Base-by-base conservation (phyloP, 2,888 invertebrate genomes). In the Cacoxenus indagator region DNA sequence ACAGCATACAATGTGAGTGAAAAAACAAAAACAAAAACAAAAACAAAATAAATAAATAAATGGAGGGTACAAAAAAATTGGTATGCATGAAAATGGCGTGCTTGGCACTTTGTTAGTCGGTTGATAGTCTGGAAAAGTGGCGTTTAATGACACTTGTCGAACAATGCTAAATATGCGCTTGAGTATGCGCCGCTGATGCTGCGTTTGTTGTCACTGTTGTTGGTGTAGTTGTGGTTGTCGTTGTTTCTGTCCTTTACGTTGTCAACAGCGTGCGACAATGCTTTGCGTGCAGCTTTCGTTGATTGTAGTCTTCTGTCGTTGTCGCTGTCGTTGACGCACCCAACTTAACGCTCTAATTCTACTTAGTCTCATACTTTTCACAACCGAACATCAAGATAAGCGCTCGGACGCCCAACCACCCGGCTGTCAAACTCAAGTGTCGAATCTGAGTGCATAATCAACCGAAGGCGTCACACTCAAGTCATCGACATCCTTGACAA, bases 111-210 rank as follows among this genome's bases (percentile, higher is more conserved):
- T 17, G 57, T 57, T 57, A 57, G 57, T 57, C 57, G 29, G 57
- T 57, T 57, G 61, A 62, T 62, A 62, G 43, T 62, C 61, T 19
- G 22, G 43, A 62, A 62, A 62, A 62, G 61, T 62, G 61, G 45
- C 61, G 61, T 26, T 62, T 62, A 62, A 62, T 62, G 61, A 62
- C 45, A 62, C 61, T 62, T 62, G 61, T 62, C 61, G 61, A 62
- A 62, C 61, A 62, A 62, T 62, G 61, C 45, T 62, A 43, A 62
- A 62, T 62, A 62, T 31, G 59, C 59, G 59, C 59, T 31, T 59
- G 17, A 59, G 31, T 59, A 59, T 59, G 43, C 61, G 43, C 9
- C 22, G 61, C 43, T 29, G n/a, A 22, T 45, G 61, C 24, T 51
- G 22, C 22, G 17, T 17, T 51, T 51, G 22, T 19, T 51, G 22